Conservation (phyloP, 1,140 invertebrate species). For the Drepana arcuata region DNA sequence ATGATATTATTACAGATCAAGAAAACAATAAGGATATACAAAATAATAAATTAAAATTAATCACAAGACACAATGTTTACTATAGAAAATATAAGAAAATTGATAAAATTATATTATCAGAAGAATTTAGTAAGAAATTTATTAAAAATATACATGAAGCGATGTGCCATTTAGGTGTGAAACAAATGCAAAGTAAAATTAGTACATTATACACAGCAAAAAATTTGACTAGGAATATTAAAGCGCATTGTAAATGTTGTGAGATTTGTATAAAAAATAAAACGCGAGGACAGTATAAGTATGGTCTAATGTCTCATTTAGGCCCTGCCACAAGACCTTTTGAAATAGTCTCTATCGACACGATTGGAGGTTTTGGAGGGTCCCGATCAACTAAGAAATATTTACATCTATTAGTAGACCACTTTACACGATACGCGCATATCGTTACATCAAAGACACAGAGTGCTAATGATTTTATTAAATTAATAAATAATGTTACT, state of each 20-base stretch:
- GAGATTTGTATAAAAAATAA: slow-evolving; percentile 7
- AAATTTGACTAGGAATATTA: slow-evolving; percentile 2
- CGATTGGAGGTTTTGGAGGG: slow-evolving; percentile 6
- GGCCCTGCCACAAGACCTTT: slow-evolving; percentile 14
- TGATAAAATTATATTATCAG: slow-evolving; percentile 4
- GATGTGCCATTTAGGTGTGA: neutral
- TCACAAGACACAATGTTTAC: neutral
- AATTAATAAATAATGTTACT: neutral
- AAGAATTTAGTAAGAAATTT: slow-evolving; percentile 2
- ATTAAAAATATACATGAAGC: slow-evolving; percentile 2
- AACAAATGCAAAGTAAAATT: slow-evolving; percentile 3
- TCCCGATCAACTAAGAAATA: neutral
- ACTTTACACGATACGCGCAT: slow-evolving; percentile 1
- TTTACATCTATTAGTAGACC: slow-evolving; percentile 1
- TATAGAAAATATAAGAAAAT: slow-evolving; percentile 2
- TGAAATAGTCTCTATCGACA: slow-evolving; percentile 8
- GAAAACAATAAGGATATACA: slow-evolving; percentile 8
- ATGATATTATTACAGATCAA: slow-evolving; percentile 16
- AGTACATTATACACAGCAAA: neutral
- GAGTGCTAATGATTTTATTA: neutral
- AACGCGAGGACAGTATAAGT: slow-evolving; percentile 1
- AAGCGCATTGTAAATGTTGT: slow-evolving; percentile 1
- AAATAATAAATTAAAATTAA: slow-evolving; percentile 2
- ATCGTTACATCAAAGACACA: neutral
- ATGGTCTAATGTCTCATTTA: slow-evolving; percentile 22